Conservation (phyloP, 92 coral and sea anemone species). For the Palythoa grandis region DNA sequence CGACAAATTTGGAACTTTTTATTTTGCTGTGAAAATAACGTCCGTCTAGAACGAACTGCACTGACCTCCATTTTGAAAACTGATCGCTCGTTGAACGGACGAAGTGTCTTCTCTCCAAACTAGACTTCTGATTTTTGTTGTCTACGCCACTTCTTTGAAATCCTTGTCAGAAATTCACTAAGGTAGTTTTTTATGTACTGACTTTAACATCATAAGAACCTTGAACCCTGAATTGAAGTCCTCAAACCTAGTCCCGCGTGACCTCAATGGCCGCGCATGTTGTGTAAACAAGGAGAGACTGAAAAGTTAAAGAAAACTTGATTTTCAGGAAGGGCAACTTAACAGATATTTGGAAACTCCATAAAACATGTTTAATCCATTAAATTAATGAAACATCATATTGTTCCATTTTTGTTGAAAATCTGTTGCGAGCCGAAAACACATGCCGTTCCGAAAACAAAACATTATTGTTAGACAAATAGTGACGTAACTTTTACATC, state of each 20-base stretch:
- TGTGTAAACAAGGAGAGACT: constrained; percentile 67
- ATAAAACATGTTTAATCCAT: constrained; percentile 2
- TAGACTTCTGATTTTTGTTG: constrained; percentile 6
- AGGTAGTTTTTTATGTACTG: neutral
- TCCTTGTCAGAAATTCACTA: neutral
- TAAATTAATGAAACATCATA: neutral
- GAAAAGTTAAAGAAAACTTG: constrained; percentile 56
- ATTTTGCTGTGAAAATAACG: no score
- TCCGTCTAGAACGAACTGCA: neutral
- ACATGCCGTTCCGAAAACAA: constrained; percentile 48
- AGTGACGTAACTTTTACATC: constrained; percentile 23
- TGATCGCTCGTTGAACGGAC: constrained; percentile 7
- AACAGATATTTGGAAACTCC: constrained; percentile 10
- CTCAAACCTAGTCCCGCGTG: constrained; percentile 70
- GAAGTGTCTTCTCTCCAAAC: constrained; percentile 25
- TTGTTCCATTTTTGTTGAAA: neutral
- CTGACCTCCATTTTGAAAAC: constrained; percentile 47
- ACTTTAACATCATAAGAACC: neutral
- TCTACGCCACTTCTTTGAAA: neutral
- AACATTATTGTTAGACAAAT: constrained; percentile 24
- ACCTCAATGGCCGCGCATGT: constrained; percentile 58
- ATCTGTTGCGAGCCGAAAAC: neutral
- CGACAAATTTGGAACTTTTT: neutral
- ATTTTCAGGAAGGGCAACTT: constrained; percentile 44
- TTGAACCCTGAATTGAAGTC: neutral